Base-by-base conservation (phyloP, 2,888 invertebrate genomes). In the Muscina levida region DNA sequence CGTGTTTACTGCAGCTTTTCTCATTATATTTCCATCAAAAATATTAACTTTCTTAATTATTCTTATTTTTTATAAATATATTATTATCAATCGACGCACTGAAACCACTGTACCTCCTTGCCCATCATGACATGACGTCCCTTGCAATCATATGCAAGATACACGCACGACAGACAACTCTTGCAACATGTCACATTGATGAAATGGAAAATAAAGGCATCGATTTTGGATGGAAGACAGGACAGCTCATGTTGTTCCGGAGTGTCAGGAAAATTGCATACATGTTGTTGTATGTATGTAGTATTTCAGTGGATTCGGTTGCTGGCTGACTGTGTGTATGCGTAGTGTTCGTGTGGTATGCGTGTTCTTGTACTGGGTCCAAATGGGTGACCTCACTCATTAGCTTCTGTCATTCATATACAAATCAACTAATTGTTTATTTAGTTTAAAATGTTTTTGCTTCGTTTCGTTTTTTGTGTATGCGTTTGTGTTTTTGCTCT, bases 331-430 rank as follows among this genome's bases (percentile, higher is more conserved):
- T n/a, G n/a, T n/a, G 15, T 46, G 46, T 31, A 19, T n/a, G n/a
- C n/a, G n/a, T n/a, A n/a, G n/a, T 51, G 51, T 51, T 37, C 17
- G 17, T 59, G 39, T 13, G 42, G 22, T 42, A 13, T 42, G 42
- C 19, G 62, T 42, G 1, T 2, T 59, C 37, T 59, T 42, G 10
- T 15, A 31, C 8, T 2, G 59, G 19, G 37, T 19, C 42, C 11
- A 67, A 59, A 48, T 73, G 67, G 73, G 31, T 77, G 81, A 77
- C 77, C 81, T 77, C 77, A 77, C 74, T 81, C 77, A 81, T 81
- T 81, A 77, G 77, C 81, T 77, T 62, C 77, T 81, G 81, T 81
- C 77, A 77, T 81, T 74, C 59, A 56, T 71, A 59, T 17, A 65
- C 62, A 77, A 75, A 77, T 77, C 74, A 65, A 74, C 71, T 81